These are phyloP conservation scores for Gryllus longicercus DNA, from an alignment of 2,888 invertebrate species.

Conservation along the genomic window DNA sequence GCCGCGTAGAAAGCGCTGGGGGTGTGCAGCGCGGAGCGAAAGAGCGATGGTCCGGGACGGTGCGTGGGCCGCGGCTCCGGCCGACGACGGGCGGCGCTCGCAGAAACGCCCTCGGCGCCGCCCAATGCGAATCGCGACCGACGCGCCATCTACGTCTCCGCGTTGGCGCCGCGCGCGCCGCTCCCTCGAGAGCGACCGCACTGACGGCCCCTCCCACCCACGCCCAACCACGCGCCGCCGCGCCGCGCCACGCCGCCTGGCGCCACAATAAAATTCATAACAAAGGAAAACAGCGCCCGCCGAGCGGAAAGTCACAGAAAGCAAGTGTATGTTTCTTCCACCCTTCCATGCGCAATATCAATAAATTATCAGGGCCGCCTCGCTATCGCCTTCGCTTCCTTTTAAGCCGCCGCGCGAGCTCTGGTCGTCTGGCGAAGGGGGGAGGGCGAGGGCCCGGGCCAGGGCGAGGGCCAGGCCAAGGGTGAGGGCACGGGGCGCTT, in stretches of 20 bases:
- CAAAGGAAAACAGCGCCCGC: not conserved
- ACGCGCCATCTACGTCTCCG: not conserved
- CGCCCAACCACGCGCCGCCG: not conserved
- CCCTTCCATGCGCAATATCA: not conserved
- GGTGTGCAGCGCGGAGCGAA: too few species aligned
- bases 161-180: not conserved
- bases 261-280: constrained; percentile 17
- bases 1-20: too few species aligned
- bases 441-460: not conserved
- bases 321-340: not conserved
- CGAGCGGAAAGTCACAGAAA: constrained; percentile 9
- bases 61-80: too few species aligned
- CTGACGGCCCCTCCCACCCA: not conserved
- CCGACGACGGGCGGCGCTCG: too few species aligned
- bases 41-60: too few species aligned
- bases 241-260: not conserved
- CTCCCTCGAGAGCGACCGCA: not conserved
- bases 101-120: not conserved
- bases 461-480: not conserved
- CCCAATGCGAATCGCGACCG: not conserved
- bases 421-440: not conserved
- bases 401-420: not conserved
- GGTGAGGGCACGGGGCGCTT: not conserved
- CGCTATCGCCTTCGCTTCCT: not conserved
- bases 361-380: constrained; percentile 4